Conservation (phyloP, 2,113 vertebrate genomes). For the Saimiri boliviensis region DNA sequence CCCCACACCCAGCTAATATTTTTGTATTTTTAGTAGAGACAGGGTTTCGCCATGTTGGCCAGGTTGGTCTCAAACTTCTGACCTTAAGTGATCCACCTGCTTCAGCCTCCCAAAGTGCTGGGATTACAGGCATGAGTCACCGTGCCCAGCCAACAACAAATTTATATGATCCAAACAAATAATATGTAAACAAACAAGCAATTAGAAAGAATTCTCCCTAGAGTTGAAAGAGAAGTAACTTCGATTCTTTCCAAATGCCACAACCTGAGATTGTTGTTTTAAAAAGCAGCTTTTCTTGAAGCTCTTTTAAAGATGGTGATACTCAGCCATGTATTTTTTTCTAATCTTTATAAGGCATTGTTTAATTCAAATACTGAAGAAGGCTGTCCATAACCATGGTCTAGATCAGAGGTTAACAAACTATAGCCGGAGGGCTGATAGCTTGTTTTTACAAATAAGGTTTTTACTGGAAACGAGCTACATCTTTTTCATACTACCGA, state of each 20-base stretch:
- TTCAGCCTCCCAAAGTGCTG: no score
- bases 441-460: not conserved
- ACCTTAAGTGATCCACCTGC: no score
- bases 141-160: no score
- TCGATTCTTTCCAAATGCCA: not conserved
- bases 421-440: not conserved
- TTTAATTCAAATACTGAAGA: not conserved
- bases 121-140: no score
- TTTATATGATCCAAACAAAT: not conserved
- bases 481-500: not conserved
- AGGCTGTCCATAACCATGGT: not conserved
- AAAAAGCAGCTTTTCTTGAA: not conserved
- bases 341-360: not conserved
- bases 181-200: not conserved
- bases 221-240: not conserved
- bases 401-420: not conserved
- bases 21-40: no score
- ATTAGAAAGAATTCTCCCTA: not conserved
- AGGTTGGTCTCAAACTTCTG: no score
- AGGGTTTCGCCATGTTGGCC: no score
- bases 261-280: not conserved
- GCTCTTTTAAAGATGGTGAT: not conserved
- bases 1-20: no score
- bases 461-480: not conserved
- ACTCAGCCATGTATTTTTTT: not conserved